A percentile compares a stretch with the other conserved stretches of the same genome.
These are phyloP conservation scores for Corvus hawaiiensis DNA, from an alignment of 2,113 vertebrate species.

Conservation along the genomic window DNA sequence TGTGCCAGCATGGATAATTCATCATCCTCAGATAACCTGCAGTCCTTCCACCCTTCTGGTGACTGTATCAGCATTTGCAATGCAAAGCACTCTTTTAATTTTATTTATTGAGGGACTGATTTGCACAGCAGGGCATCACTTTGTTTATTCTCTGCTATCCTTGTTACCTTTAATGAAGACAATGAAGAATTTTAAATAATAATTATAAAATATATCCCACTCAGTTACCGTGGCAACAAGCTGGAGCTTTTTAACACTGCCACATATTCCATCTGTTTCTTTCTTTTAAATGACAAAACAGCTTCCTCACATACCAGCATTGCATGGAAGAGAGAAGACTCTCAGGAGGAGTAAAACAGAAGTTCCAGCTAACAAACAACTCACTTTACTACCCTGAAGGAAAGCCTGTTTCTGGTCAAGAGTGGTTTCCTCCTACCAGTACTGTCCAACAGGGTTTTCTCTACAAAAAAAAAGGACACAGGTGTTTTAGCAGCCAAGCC, in stretches of 20 bases:
- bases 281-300: constrained; percentile 55
- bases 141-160: constrained; percentile 46
- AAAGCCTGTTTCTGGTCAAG: neutral
- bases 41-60: constrained; percentile 29
- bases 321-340: neutral
- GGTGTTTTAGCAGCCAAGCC: neutral
- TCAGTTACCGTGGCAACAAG: constrained; percentile 56
- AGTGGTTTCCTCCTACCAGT: neutral
- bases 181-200: constrained; percentile 71
- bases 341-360: neutral
- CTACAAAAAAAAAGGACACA: neutral
- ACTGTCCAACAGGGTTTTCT: neutral
- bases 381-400: neutral
- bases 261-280: constrained; percentile 67
- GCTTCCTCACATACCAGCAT: neutral
- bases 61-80: constrained; percentile 54
- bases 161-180: constrained; percentile 68
- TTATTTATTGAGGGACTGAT: constrained; percentile 61
- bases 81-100: constrained; percentile 48
- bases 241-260: constrained; percentile 47
- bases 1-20: neutral
- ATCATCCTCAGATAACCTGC: constrained; percentile 28
- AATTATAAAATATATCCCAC: constrained; percentile 51
- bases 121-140: constrained; percentile 55
- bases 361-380: constrained; percentile 16